Evolutionary conservation across 2,888 invertebrate genomes (phyloP), one percentile per base, ranked within the genome.

Genomic region (Bombyx huttoni): DNA sequence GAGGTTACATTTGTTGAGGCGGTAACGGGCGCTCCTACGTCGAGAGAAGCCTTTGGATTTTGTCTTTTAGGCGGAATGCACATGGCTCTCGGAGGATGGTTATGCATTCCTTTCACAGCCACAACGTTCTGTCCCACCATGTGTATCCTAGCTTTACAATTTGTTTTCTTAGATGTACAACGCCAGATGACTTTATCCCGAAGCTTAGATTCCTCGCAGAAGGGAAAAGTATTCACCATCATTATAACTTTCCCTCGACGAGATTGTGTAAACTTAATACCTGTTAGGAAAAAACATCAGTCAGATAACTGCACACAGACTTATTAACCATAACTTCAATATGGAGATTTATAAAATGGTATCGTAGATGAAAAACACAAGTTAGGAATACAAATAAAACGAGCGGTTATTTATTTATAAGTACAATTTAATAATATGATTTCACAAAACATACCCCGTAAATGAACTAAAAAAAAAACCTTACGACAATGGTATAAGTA

Each of bases 141-240:
- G 63, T 89, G 89, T 51, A 89, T 89, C 53, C 89, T 69, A 24
- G 89, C 89, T 64, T 89, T 86, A 60, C 89, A 89, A 60, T 89
- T 89, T 0, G 89, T 89, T 71, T 89, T 89, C 76, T 89, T 89
- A 8, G 89, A 89, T 45, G 89, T 89, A 61, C 89, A 89, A 49
- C 89, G 73, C 89, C 89, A 89, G 58, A 89, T 89, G 49, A 89
- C 88, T 63, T 89, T 89, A 61, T 88, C 88, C 55, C 88, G 68
- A 66, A 89, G 63, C 65, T 88, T 88, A 2, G 89, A 89, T 69
- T 89, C 89, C 65, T 89, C 89, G 64, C 89, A 89, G 68, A 89
- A 89, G 6, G 89, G 89, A 61, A 89, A 89, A 49, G 89, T 89
- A 62, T 89, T 89, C 70, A 89, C 89, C 85, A 89, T 84, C 89